Evolutionary conservation across 1,140 invertebrate genomes (phyloP).

Genomic region (Aricia agestis): DNA sequence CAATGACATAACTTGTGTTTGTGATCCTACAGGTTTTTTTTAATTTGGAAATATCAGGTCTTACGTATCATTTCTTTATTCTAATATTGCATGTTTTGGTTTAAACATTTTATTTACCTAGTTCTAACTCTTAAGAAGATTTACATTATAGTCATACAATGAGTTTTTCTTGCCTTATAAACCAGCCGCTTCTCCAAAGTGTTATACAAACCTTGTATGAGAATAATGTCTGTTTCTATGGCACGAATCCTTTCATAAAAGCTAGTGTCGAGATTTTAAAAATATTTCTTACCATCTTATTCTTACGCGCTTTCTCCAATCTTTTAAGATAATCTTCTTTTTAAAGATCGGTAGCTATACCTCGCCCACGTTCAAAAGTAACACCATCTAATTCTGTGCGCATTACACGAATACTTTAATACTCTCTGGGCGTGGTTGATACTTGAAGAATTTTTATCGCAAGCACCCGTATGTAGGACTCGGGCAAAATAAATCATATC

Average conservation of each 20-base stretch:
- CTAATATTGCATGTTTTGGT: too few species aligned
- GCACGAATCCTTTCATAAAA: too few species aligned
- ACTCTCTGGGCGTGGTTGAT: not conserved
- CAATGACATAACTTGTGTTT: not conserved
- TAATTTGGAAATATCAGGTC: not conserved
- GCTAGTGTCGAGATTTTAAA: not conserved
- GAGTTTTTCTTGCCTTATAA: too few species aligned
- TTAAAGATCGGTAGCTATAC: not conserved
- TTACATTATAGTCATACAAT: too few species aligned
- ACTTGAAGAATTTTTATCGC: constrained; percentile 7
- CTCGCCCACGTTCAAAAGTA: not conserved
- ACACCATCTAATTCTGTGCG: not conserved
- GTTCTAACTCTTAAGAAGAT: too few species aligned
- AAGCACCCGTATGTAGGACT: not conserved
- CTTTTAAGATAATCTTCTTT: not conserved
- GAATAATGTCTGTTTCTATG: too few species aligned
- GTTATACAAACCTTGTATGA: too few species aligned
- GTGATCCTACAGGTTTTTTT: not conserved
- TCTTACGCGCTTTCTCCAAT: not conserved
- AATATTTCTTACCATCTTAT: not conserved
- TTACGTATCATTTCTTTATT: too few species aligned
- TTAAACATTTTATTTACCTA: too few species aligned
- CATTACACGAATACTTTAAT: not conserved
- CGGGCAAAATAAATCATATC: constrained; percentile 6
- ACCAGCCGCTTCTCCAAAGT: too few species aligned